Conservation (phyloP, 2,797 vertebrate species). For the Helarctos malayanus region DNA sequence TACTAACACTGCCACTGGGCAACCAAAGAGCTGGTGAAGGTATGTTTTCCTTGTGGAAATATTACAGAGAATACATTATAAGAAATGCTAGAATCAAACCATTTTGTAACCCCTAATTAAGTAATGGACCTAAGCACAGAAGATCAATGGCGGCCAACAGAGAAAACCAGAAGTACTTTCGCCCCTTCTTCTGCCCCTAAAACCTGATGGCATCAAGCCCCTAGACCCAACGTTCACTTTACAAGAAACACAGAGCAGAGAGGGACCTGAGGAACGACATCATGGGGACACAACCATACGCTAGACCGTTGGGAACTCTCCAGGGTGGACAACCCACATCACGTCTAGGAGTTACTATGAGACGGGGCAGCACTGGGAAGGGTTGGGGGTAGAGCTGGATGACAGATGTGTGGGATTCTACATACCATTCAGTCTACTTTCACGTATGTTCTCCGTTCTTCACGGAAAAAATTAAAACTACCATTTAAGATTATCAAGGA, state of each 20-base stretch:
- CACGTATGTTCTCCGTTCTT: background rate
- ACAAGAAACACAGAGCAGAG: background rate
- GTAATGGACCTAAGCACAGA: background rate
- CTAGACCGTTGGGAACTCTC: too few species aligned
- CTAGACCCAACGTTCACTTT: background rate
- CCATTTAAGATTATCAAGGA: constrained; percentile 5
- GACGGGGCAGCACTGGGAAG: background rate
- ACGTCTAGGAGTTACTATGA: background rate
- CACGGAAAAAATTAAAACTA: background rate
- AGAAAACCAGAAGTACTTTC: background rate
- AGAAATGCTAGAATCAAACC: background rate
- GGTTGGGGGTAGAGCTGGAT: background rate
- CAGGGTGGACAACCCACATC: too few species aligned
- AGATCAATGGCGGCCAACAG: background rate
- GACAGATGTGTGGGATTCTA: too few species aligned
- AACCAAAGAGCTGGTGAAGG: background rate
- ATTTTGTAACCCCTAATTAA: background rate
- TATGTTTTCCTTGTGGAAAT: background rate
- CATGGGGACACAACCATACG: rapidly evolving
- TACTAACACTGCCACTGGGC: background rate
- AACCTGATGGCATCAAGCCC: background rate
- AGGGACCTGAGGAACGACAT: too few species aligned
- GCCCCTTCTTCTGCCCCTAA: too few species aligned
- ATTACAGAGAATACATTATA: background rate
- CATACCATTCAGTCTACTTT: background rate